Conservation (phyloP, 2,888 invertebrate genomes). For the Agrochola litura region DNA sequence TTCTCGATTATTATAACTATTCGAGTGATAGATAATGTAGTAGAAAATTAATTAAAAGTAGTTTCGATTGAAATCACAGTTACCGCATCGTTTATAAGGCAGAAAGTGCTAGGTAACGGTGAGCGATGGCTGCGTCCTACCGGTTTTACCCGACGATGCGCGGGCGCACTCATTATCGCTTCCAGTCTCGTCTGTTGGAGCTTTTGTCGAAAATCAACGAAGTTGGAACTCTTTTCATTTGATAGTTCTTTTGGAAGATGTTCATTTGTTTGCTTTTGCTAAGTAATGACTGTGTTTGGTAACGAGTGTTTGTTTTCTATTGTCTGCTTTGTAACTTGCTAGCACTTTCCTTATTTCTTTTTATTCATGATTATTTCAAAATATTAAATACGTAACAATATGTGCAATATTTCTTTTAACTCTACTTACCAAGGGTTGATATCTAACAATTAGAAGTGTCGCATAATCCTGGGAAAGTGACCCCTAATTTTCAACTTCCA, state of each 20-base stretch:
- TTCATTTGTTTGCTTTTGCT: constrained; percentile 61
- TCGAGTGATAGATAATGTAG: constrained; percentile 82
- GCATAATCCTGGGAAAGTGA: background rate
- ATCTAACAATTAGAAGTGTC: background rate
- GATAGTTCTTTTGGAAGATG: constrained; percentile 50
- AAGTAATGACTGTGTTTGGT: constrained; percentile 60
- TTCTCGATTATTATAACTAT: constrained; percentile 72
- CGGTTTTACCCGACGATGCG: constrained; percentile 85
- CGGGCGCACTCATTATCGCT: constrained; percentile 80
- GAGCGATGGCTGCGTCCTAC: constrained; percentile 85
- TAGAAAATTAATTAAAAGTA: constrained; percentile 88
- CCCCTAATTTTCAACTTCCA: background rate
- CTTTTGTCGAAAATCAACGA: constrained; percentile 83
- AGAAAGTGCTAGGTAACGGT: constrained; percentile 88
- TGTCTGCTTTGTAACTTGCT: constrained; percentile 16
- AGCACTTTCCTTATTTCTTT: background rate
- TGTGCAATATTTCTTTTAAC: background rate
- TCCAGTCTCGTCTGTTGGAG: constrained; percentile 73
- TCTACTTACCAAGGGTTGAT: background rate
- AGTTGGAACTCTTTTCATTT: constrained; percentile 67
- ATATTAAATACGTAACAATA: background rate
- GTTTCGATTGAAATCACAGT: constrained; percentile 85
- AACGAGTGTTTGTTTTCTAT: constrained; percentile 36
- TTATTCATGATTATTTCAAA: background rate
- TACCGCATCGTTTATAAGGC: constrained; percentile 82